phyloP scores from a whole-genome alignment of 2,888 invertebrate genomes.

The Cotesia congregata region DNA sequence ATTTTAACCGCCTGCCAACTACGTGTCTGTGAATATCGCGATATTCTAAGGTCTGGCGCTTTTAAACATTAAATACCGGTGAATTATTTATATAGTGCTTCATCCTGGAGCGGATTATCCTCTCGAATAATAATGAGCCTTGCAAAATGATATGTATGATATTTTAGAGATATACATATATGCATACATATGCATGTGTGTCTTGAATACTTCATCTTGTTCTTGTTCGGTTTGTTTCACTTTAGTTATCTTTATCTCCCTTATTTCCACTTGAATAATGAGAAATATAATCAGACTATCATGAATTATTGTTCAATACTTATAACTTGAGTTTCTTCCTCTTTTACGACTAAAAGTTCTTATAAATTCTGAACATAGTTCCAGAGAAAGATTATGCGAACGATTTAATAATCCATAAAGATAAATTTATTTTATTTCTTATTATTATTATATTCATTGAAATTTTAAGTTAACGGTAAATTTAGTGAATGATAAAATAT shows the following conservation, averaged over 20 bases:
- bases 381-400: too few species aligned
- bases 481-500: too few species aligned
- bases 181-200: neutral
- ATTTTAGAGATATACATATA: neutral
- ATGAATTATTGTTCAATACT: neutral
- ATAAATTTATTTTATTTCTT: too few species aligned
- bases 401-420: too few species aligned
- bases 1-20: neutral
- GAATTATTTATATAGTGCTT: slow-evolving; percentile 22
- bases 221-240: neutral
- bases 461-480: too few species aligned
- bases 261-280: neutral
- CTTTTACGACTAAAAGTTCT: neutral
- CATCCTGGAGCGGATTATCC: neutral
- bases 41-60: slow-evolving; percentile 17
- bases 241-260: neutral
- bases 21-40: slow-evolving; percentile 9
- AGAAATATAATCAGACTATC: neutral
- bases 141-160: neutral
- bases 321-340: neutral
- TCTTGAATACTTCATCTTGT: neutral
- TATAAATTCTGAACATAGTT: neutral
- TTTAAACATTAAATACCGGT: slow-evolving; percentile 27
- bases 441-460: too few species aligned
- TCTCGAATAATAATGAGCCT: slow-evolving; percentile 13